Evolutionary conservation across 1,140 invertebrate genomes (phyloP).

Genomic region (Brachionus paranguensis): DNA sequence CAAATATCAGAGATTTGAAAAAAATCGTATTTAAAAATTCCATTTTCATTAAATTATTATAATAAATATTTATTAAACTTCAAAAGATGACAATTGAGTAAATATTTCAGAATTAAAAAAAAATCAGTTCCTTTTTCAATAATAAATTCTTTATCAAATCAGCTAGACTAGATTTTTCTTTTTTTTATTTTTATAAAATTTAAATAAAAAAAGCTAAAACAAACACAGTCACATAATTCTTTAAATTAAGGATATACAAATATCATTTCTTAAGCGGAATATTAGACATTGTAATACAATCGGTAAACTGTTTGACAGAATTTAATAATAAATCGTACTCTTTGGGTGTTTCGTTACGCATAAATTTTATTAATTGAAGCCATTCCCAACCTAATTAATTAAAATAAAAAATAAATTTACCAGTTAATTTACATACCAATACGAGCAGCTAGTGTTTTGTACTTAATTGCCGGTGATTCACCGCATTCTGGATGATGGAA

Average conservation of each 20-base stretch:
- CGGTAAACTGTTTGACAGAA: neutral
- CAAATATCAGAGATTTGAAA: neutral
- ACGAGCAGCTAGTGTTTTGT: neutral
- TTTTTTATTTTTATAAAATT: neutral
- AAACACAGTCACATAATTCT: neutral
- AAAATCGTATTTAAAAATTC: neutral
- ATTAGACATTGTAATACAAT: slow-evolving; percentile 1
- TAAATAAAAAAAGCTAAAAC: neutral
- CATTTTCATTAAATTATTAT: too few relatives aligned
- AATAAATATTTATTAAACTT: too few relatives aligned
- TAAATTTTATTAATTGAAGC: slow-evolving; percentile 1
- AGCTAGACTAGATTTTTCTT: neutral
- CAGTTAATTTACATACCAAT: neutral
- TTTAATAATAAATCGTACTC: neutral
- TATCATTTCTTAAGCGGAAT: neutral
- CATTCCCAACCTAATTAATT: slow-evolving; percentile 26
- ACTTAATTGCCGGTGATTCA: neutral
- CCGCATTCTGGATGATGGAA: slow-evolving; percentile 18
- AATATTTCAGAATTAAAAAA: too few relatives aligned
- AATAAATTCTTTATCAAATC: neutral
- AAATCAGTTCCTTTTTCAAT: too few relatives aligned
- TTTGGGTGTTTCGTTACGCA: slow-evolving; percentile 4
- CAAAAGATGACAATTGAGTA: too few relatives aligned
- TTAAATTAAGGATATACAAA: too few relatives aligned
- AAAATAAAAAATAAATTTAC: neutral